phyloP scores from a whole-genome alignment of 2,113 vertebrate species.

The Aspiorhynchus laticeps region DNA sequence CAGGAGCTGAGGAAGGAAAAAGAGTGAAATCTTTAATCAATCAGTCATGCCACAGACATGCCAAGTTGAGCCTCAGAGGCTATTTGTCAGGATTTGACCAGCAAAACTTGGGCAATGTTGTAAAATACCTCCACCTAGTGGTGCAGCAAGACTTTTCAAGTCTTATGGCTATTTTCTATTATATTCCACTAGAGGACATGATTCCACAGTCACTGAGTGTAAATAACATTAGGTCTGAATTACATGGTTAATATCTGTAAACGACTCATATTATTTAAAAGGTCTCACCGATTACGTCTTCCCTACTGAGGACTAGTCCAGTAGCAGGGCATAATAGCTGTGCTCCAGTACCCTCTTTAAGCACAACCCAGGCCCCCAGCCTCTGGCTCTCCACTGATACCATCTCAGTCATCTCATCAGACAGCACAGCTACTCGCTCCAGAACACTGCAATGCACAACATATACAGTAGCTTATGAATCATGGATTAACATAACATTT shows the following conservation, averaged over 20 bases:
- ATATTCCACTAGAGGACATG: neutral
- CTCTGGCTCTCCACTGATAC: conserved; percentile 78
- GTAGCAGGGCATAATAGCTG: conserved; percentile 76
- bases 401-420: conserved; percentile 72
- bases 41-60: conserved; percentile 23
- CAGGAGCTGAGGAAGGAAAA: conserved; percentile 65
- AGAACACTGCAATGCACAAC: conserved; percentile 58
- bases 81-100: conserved; percentile 33
- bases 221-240: neutral
- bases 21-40: conserved; percentile 27
- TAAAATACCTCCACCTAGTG: conserved; percentile 35
- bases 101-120: neutral
- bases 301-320: conserved; percentile 71
- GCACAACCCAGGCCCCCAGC: conserved; percentile 79
- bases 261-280: neutral
- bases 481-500: neutral
- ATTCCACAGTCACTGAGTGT: neutral
- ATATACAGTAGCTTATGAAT: neutral
- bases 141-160: neutral
- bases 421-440: conserved; percentile 62
- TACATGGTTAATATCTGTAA: neutral
- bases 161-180: neutral
- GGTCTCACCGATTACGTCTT: conserved; percentile 77
- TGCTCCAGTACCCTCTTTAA: conserved; percentile 80
- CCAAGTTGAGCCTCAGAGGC: neutral